These are phyloP conservation scores for Psophia crepitans DNA, from an alignment of 2,113 vertebrate species.

Conservation along the genomic window DNA sequence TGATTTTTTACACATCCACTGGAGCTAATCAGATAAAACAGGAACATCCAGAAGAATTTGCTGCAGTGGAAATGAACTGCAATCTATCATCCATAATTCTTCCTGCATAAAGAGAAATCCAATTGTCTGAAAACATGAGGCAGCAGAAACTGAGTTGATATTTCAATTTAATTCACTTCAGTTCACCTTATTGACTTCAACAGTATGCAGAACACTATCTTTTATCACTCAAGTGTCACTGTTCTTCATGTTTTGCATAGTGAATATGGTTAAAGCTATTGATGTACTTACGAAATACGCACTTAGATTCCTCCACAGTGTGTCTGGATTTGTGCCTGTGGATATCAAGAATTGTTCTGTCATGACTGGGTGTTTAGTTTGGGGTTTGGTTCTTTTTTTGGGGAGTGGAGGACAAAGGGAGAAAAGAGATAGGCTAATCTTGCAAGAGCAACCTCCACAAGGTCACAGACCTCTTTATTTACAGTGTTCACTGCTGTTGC, in stretches of 20 bases:
- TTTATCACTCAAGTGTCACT: constrained; percentile 2
- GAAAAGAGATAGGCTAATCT: background rate
- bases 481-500: background rate
- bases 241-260: background rate
- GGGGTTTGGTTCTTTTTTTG: background rate
- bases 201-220: background rate
- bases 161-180: constrained; percentile 36
- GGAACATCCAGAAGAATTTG: background rate
- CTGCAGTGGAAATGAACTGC: background rate
- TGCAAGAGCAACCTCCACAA: background rate
- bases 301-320: background rate
- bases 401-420: too few relatives aligned
- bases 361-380: background rate
- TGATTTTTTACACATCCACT: background rate
- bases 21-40: background rate
- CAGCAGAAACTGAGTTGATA: constrained; percentile 10
- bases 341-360: background rate
- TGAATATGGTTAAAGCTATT: background rate
- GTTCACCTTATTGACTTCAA: constrained; percentile 4
- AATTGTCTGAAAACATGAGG: constrained; percentile 38
- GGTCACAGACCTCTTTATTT: background rate
- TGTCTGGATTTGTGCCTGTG: background rate
- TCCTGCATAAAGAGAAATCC: constrained; percentile 2
- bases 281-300: background rate
- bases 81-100: background rate